Base-by-base conservation (phyloP, 1,140 invertebrate genomes). In the Zaprionus inermis region DNA sequence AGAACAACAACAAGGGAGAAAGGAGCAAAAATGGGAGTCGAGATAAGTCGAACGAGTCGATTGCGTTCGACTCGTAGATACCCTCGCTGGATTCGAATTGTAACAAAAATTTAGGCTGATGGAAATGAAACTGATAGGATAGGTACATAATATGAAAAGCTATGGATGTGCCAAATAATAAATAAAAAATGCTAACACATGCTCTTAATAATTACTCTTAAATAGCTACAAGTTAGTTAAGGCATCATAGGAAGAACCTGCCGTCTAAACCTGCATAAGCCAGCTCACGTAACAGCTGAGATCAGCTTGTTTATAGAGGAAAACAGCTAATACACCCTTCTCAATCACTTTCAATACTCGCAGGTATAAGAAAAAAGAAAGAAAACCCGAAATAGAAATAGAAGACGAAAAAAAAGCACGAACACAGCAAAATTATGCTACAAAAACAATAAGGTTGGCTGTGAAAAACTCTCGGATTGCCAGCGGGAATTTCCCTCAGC, bases 391-490 rank as follows among this genome's bases (percentile, higher is more conserved):
- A 24, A 20, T 10, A 59, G 4, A 84, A 82, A 72, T 68, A 72
- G 76, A 67, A 44, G n/a, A 75, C 72, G 83, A 64, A 56, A 28
- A 28, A 72, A 22, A 32, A 63, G 61, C 58, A 22, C 51, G 22
- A 14, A 11, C 49, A 41, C 38, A 44, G n/a, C 38, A 67, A 66
- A 72, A 82, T 83, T 79, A 79, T 83, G 80, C 63, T 79, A 76
- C 65, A 83, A 83, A 83, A 79, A 73, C 71, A 73, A 69, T 66
- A 72, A 67, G 59, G 30, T 58, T 49, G 20, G 41, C 20, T 10
- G 20, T 6, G 41, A 58, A 58, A 36, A 59, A 36, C 24, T 46
- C 9, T 14, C 11, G n/a, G 0, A 3, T 38, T 5, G 14, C 14
- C 34, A 36, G 34, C 14, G 5, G n/a, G 14, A 38, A n/a, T 6